phyloP scores from a whole-genome alignment of 2,113 vertebrate species.

The Ceuthmochares aereus region DNA sequence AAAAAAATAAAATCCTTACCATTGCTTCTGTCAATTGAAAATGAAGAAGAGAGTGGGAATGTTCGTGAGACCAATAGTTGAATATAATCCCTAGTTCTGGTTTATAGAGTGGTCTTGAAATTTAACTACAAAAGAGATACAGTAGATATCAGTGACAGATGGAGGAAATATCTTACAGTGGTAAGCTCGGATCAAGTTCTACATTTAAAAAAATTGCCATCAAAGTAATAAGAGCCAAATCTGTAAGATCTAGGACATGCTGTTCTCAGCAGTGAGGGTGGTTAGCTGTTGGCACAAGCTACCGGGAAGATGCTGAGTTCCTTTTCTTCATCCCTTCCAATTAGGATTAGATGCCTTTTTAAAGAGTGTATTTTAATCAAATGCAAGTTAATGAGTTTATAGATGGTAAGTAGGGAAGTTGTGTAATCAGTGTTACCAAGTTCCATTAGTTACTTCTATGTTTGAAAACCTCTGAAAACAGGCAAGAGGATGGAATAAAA shows the following conservation, averaged over 20 bases:
- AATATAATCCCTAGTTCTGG: neutral
- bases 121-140: neutral
- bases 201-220: neutral
- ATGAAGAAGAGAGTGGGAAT: neutral
- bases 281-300: conserved; percentile 2
- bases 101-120: neutral
- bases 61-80: neutral
- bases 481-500: neutral
- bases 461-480: neutral
- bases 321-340: conserved; percentile 17
- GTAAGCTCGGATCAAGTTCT: neutral
- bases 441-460: neutral
- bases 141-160: neutral
- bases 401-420: neutral
- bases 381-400: neutral
- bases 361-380: neutral
- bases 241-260: conserved; percentile 17
- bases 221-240: neutral
- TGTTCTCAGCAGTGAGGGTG: conserved; percentile 14
- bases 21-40: neutral
- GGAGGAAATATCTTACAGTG: neutral
- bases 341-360: conserved; percentile 19
- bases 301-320: neutral
- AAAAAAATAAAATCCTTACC: neutral
- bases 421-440: neutral